These are phyloP conservation scores for Fissipunctia ypsillon DNA, from an alignment of 2,888 invertebrate species.

Conservation along the genomic window DNA sequence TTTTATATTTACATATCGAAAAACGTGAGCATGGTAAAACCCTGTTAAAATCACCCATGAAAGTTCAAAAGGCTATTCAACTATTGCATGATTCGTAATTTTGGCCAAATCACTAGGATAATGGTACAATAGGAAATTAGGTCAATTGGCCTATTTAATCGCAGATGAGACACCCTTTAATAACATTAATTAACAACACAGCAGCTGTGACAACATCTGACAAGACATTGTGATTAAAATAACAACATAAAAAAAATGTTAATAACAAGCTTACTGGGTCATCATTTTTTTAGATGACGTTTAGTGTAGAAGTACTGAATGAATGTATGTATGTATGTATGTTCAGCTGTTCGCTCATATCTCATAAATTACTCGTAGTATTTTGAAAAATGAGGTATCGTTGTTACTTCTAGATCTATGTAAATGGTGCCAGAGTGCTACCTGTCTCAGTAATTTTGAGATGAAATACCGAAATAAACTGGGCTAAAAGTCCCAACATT, in stretches of 20 bases:
- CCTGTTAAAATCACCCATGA: neutral
- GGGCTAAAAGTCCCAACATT: too few species aligned
- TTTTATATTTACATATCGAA: neutral
- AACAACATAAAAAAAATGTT: constrained; percentile 11
- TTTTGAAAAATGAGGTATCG: neutral
- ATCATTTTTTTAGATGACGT: neutral
- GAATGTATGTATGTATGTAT: too few species aligned
- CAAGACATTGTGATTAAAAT: constrained; percentile 8
- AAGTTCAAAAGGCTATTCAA: neutral
- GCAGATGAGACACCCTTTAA: constrained; percentile 15
- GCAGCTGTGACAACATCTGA: constrained; percentile 20
- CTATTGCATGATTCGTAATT: neutral
- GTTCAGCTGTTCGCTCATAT: neutral
- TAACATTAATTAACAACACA: constrained; percentile 23
- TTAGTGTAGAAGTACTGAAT: too few species aligned
- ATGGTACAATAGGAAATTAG: constrained; percentile 12
- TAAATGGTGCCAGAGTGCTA: neutral
- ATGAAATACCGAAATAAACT: neutral
- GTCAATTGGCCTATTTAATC: constrained; percentile 26
- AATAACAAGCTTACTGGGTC: constrained; percentile 2
- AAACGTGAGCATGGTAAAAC: neutral
- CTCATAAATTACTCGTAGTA: neutral
- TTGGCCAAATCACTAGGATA: neutral
- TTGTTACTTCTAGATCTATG: neutral
- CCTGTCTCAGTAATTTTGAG: neutral